Base-by-base conservation (phyloP, 2,888 invertebrate species). In the Tenthredo livida region DNA sequence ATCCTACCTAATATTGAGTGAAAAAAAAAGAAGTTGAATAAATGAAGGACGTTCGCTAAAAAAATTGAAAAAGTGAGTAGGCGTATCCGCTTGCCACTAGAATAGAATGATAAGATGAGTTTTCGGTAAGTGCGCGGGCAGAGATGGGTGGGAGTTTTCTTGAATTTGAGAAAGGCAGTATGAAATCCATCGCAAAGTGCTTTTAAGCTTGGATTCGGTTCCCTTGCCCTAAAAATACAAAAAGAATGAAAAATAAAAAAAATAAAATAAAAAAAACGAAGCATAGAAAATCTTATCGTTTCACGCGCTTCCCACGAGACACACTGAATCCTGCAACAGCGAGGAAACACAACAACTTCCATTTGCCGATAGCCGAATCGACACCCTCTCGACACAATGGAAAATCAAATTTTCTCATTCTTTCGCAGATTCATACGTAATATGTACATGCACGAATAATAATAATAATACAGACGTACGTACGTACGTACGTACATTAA, bases 121-220 rank as follows among this genome's bases (percentile, higher is more conserved):
- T 80, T 80, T 61, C 80, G 50, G 80, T 80, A 80, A 80, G 61
- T 80, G 58, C 61, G n/a, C 25, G 21, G 58, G 29, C 25, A 40
- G 40, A 80, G 40, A 80, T 21, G 61, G 58, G 40, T 40, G 47
- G 0, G 80, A 33, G 21, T 37, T 61, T 29, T 61, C 80, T 58
- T 50, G 40, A 58, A 80, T 80, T 61, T 61, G 12, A 37, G n/a
- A 61, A 80, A 40, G 40, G 61, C 40, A 21, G 58, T 58, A 80
- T 73, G 72, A 80, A 80, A 80, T 80, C 33, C 61, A n/a, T n/a
- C 21, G 58, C 37, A 80, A 43, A 80, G 61, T 80, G 80, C 80
- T 80, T 80, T 80, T 50, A 61, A 58, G 80, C 80, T 61, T 40
- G 61, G 61, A 80, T 80, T 80, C 40, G 17, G 37, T 40, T 80